Evolutionary conservation across 2,113 vertebrate species (phyloP), one percentile per base, ranked within the genome.

Genomic region (Hucho hucho): DNA sequence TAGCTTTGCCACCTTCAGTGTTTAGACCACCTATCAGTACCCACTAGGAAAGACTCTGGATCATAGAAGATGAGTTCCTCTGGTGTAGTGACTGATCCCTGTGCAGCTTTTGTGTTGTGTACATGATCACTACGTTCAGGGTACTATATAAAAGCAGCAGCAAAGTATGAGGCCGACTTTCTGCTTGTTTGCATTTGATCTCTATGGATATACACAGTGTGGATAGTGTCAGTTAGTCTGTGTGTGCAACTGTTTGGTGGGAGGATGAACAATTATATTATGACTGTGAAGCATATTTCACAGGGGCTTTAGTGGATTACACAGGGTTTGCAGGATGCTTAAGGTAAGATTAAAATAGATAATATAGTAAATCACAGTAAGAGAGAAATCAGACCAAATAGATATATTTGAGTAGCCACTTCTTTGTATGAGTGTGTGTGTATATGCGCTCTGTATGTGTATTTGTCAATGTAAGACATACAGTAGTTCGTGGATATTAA

Each of bases 291-390:
- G 87, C 89, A 87, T 87, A 90, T 90, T 80, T 93, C 84, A 89
- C 91, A 91, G 75, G 76, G 88, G 87, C 83, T 92, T 93, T 91
- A 90, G 83, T 90, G 89, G 90, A 92, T 91, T 92, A 92, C 90
- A 88, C 87, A 88, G 92, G 85, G 90, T 92, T 93, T 92, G 89
- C 88, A 90, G 89, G 84, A 90, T 86, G 89, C 89, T 91, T 92
- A 90, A 88, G 87, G 90, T 92, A 86, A 92, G 91, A 92, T 92
- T 92, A 93, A 90, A 92, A 92, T 87, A 91, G 87, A 90, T 91
- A 89, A 89, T 84, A 89, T 74, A 86, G 87, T 86, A 80, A 90
- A 85, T 86, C 87, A 87, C 70, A 77, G 72, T 24, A 68, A 75
- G 65, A 56, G 66, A 56, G 85, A 86, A 90, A 90, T 86, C 83